Percentiles rank a stretch among this genome's conserved stretches.
These are phyloP conservation scores for Jordanella pulchra DNA, from an alignment of 2,797 vertebrate species.

Conservation along the genomic window DNA sequence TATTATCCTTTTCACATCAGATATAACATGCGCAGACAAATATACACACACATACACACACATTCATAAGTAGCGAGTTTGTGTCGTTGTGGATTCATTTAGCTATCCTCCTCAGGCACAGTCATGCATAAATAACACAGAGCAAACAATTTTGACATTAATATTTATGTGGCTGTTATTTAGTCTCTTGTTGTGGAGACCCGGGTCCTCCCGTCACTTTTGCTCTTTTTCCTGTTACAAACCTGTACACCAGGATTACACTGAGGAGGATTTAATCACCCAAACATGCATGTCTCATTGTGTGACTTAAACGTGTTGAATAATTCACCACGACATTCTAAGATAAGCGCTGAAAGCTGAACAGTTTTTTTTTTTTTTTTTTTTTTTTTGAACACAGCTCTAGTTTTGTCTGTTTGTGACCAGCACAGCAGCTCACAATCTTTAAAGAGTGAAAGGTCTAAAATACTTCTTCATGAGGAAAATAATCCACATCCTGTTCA, in stretches of 20 bases:
- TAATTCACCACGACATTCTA: conserved; percentile 60
- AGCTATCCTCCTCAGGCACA: conserved; percentile 58
- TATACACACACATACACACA: conserved; percentile 9
- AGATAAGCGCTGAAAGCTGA: conserved; percentile 45
- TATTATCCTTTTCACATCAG: conserved; percentile 57
- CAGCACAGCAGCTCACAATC: neutral
- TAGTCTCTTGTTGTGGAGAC: conserved; percentile 44
- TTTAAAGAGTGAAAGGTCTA: neutral
- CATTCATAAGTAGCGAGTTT: conserved; percentile 20
- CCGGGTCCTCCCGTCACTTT: conserved; percentile 30
- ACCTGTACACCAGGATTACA: conserved; percentile 55
- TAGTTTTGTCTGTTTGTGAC: neutral
- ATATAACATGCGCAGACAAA: conserved; percentile 23
- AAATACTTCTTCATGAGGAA: neutral
- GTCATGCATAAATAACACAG: conserved; percentile 62
- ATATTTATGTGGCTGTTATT: conserved; percentile 68
- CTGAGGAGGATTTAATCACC: conserved; percentile 37
- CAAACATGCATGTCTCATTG: conserved; percentile 54
- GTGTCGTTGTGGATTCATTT: conserved; percentile 69
- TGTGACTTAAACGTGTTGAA: conserved; percentile 67
- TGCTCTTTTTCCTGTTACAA: conserved; percentile 20
- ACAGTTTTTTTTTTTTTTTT: conserved; percentile 43
- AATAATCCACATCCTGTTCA: neutral
- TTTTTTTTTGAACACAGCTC: too few relatives aligned
- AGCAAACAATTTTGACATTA: conserved; percentile 66